Base-by-base conservation (phyloP, 1,140 invertebrate species). In the Penaeus indicus region DNA sequence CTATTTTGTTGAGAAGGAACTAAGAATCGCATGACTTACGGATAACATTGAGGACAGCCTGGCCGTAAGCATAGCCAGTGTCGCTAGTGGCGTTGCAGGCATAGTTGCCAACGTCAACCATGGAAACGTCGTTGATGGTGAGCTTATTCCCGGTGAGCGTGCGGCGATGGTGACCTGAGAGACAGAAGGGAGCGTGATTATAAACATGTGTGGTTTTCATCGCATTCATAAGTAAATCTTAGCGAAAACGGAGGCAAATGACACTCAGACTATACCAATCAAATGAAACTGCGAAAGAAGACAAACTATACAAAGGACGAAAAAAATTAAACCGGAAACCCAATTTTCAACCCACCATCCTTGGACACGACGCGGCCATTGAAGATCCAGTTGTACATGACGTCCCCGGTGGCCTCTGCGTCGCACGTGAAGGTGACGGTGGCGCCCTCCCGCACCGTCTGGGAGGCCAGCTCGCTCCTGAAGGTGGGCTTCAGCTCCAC, bases 351-450 rank as follows among this genome's bases (percentile, higher is more conserved):
- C 85, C 10, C 60, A 88, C 86, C 79, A 38, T 54, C n/a, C 16
- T n/a, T 16, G 16, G 47, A 42, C 1, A 88, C 27, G 10, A 60
- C n/a, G 19, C 86, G 79, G 11, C 86, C 86, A n/a, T 88, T 88
- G 27, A 82, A 61, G 79, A 88, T 72, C 86, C 86, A 88, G 25
- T 38, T 62, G 54, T 61, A 83, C 1, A n/a, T 60, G 54, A 88
- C 80, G 0, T 88, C 63, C 0, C 22, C 54, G 2, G 80, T 88
- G 4, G 80, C 72, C 13, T 88, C 77, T 3, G 81, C 82, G 8
- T 88, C 85, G n/a, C 89, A 90, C 32, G 79, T 69, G 62, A 90
- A 90, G 61, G 79, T 82, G 42, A 90, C 82, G 16, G 61, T 88
- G 38, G 81, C 64, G 27, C 89, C 89, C 38, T 85, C 72, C 25